Base-by-base conservation (phyloP, 2,888 invertebrate species). In the Trissolcus japonicus region DNA sequence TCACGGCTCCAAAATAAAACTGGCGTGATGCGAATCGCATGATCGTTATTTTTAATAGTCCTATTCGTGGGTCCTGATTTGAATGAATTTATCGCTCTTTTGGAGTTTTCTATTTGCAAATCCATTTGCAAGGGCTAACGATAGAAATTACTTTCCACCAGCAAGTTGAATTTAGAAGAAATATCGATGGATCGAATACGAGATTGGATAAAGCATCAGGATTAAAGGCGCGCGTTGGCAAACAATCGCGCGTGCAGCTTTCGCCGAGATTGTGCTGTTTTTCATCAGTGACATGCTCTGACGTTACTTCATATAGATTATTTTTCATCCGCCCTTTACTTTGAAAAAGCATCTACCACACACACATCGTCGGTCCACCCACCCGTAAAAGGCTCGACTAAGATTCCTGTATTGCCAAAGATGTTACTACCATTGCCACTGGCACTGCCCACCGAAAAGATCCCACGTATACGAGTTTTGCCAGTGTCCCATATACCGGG, bases 401-500 rank as follows among this genome's bases (percentile, higher is more conserved):
- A 84, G 81, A 83, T 80, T 80, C 77, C 59, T 75, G 76, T 54
- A 76, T 76, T 60, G 78, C 78, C 81, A 78, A 81, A 72, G 79
- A 79, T 69, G 57, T 79, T 72, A 67, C 67, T 78, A 69, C 79
- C 76, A 76, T 73, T 79, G 72, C 59, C 71, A 69, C 69, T 56
- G 69, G 76, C 76, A 65, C 76, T 76, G 76, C 78, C 74, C 78
- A 78, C 79, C 67, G 67, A 69, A 81, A 82, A 73, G 80, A 83
- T 84, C 84, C 84, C 85, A 84, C 86, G 84, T 85, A 86, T 82
- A 86, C 82, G 83, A 86, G 83, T 85, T 86, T 80, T 79, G 81
- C 81, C 82, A 80, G 80, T 85, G 87, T 88, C 86, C 85, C 83
- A 87, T 87, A 86, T 86, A 85, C 79, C 82, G 82, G 84, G 87